Conservation (phyloP, 2,113 vertebrate genomes). For the Bos indicus region DNA sequence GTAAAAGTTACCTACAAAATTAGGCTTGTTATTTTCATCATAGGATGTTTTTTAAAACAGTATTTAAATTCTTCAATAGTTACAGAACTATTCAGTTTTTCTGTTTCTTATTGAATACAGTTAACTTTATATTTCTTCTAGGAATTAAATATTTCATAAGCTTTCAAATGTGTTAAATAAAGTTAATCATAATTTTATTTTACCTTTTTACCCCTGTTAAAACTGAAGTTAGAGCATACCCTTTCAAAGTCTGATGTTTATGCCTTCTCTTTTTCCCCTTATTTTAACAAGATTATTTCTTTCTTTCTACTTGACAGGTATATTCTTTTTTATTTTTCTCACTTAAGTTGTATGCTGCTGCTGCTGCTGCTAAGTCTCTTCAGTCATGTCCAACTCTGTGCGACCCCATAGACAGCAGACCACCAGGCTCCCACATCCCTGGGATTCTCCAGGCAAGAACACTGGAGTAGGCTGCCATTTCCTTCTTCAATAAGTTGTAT, state of each 20-base stretch:
- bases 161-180: neutral
- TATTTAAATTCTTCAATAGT: neutral
- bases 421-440: too few relatives aligned
- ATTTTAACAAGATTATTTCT: neutral
- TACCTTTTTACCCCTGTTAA: neutral
- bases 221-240: neutral
- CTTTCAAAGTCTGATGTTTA: neutral
- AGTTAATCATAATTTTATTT: neutral
- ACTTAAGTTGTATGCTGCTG: neutral
- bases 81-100: neutral
- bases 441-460: too few relatives aligned
- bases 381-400: too few relatives aligned
- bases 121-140: neutral
- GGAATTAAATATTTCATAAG: neutral
- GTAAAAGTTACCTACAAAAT: neutral
- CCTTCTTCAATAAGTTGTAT: neutral
- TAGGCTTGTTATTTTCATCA: neutral
- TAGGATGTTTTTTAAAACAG: neutral
- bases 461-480: too few relatives aligned
- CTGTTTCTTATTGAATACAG: neutral
- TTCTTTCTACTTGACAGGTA: neutral
- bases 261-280: neutral
- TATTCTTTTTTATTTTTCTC: neutral
- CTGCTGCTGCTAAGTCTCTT: too few relatives aligned
- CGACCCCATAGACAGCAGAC: fast-evolving